Base-by-base conservation (phyloP, 2,113 vertebrate genomes). In the Lipotes vexillifer region DNA sequence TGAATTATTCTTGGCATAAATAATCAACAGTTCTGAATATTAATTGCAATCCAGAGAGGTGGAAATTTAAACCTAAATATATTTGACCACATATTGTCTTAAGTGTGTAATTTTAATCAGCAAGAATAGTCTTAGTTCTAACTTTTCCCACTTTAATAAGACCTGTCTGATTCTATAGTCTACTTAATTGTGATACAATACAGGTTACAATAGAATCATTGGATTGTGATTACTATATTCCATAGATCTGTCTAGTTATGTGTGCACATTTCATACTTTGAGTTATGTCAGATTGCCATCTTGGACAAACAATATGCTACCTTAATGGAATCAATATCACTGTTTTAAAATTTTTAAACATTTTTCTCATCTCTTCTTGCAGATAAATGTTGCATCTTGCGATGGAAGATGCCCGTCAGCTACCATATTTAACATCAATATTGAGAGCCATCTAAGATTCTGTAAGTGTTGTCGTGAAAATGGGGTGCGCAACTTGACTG, bases 351-450 rank as follows among this genome's bases (percentile, higher is more conserved):
- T 52, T 27, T 49, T 94, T 46, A 87, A 31, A 55, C 44, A 15
- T 41, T 68, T 90, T 87, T 68, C 23, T 95, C 77, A 5, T 96
- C 86, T 97, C 69, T 65, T 84, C 97, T 33, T 90, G 74, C 95
- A 99, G 99, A 97, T 99, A 55, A 99, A 98, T 15, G 99, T 99
- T 78, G 99, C 99, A 96, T 99, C 99, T 33, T 99, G 99, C 88
- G 99, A 99, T 97, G 99, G 99, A 68, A 99, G 99, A 97, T 99
- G 99, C 97, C 99, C 99, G 0, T 99, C 99, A 44, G 99, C 99
- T 98, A 99, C 99, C 95, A 99, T 99, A 97, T 99, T 99, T 98
- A 99, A 99, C 98, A 99, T 99, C 97, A 99, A 99, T 97, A 99
- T 99, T 93, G 99, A 99, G 97, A 99, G 99, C 96, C 99, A 99